Evolutionary conservation across 64 coral and sea anemone species (phyloP).

Genomic region (Porites australiensis): DNA sequence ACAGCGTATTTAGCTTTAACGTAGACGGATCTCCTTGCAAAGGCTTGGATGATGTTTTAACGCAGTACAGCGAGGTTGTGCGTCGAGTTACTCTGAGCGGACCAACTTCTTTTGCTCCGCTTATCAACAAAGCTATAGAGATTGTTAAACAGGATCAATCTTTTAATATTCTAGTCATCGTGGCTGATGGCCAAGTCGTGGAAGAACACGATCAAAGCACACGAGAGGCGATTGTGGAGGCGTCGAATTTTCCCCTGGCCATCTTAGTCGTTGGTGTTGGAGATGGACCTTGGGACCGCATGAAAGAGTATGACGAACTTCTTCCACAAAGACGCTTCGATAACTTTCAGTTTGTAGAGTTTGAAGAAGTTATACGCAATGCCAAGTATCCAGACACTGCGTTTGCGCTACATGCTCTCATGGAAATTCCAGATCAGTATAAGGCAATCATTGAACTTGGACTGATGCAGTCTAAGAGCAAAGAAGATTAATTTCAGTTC

Average conservation of each 20-base stretch:
- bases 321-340: slow-evolving; percentile 89
- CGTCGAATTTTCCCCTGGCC: slow-evolving; percentile 90
- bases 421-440: slow-evolving; percentile 98
- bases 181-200: slow-evolving; percentile 95
- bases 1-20: slow-evolving; percentile 88
- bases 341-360: slow-evolving; percentile 99
- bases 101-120: slow-evolving; percentile 94
- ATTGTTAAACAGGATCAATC: slow-evolving; percentile 71
- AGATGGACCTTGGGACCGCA: slow-evolving; percentile 96
- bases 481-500: slow-evolving; percentile 3
- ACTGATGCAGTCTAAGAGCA: slow-evolving; percentile 15
- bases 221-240: slow-evolving; percentile 86
- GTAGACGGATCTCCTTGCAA: slow-evolving; percentile 78
- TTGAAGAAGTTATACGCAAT: slow-evolving; percentile 53
- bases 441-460: slow-evolving; percentile 78
- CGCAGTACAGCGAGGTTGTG: slow-evolving; percentile 79
- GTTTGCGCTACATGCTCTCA: slow-evolving; percentile 89
- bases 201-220: slow-evolving; percentile 87
- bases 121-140: slow-evolving; percentile 94
- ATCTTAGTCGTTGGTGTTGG: slow-evolving; percentile 97
- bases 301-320: slow-evolving; percentile 93
- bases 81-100: slow-evolving; percentile 87
- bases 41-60: slow-evolving; percentile 84
- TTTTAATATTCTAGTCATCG: slow-evolving; percentile 91
- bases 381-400: slow-evolving; percentile 80